Base-by-base conservation (phyloP, 2,113 vertebrate species). In the Panthera tigris region DNA sequence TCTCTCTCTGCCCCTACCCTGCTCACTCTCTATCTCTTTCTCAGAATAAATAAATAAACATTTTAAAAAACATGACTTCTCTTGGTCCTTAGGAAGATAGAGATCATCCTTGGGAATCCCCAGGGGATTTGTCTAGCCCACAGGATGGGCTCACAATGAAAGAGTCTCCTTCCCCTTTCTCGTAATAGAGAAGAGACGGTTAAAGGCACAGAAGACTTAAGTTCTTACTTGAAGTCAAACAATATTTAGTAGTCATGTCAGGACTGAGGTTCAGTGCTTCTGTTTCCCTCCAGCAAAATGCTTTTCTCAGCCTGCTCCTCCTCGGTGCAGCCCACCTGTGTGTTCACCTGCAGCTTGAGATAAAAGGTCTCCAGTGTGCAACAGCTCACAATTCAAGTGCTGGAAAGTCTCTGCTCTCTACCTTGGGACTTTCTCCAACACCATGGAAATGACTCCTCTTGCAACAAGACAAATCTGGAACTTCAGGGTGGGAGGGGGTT, bases 271-370 rank as follows among this genome's bases (percentile, higher is more conserved):
- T 25, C 39, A 39, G 11, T 8, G 63, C n/a, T 63, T 79, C 33
- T 68, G 39, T 36, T 69, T 33, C 4, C 50, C 7, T 31, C 11
- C 27, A 13, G 12, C 4, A 10, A 36, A 61, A 27, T 0, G 50
- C 50, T n/a, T 3, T 14, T 27, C 61, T 89, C 7, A 1, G 27
- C 68, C 31, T 11, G 3, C 19, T 27, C 33, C 0, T 0, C n/a
- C 29, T 8, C 21, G 52, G 21, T 41, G 55, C 7, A 11, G 15
- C n/a, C n/a, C 73, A 5, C 23, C 10, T 69, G 4, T 11, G 0
- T 81, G 39, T 50, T 12, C 50, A 1, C 10, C 7, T 16, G 48
- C 10, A 57, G 29, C 50, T 25, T 14, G 27, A 36, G 29, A 31
- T 3, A 10, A 7, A 50, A 3, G 41, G 45, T 66, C 81, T 69